phyloP scores from a whole-genome alignment of 37 sponge, comb jelly and placozoan genomes.

The Lycopodina hypogea region DNA sequence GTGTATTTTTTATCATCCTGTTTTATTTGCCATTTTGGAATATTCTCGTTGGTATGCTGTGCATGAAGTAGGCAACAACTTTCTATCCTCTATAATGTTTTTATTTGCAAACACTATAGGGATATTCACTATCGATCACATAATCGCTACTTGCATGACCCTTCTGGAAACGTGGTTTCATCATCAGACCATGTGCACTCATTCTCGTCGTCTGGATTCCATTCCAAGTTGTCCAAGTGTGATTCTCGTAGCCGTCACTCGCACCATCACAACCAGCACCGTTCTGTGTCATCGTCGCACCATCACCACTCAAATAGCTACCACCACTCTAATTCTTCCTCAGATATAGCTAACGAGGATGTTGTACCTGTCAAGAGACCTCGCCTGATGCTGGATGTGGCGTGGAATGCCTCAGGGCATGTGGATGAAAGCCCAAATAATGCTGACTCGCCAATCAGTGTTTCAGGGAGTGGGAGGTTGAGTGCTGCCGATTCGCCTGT shows the following conservation, averaged over 20 bases:
- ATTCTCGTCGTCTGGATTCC: slow-evolving; percentile 1
- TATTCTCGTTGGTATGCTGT: too few relatives aligned
- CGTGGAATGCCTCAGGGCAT: background rate
- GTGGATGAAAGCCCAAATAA: slow-evolving; percentile 33
- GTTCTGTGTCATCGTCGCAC: slow-evolving; percentile 3
- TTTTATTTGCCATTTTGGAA: too few relatives aligned
- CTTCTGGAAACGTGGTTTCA: background rate
- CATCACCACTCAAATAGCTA: slow-evolving; percentile 14
- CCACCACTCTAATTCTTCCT: background rate
- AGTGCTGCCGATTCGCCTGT: background rate
- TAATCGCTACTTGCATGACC: slow-evolving; percentile 12
- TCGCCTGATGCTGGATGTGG: slow-evolving; percentile 32
- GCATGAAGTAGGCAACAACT: too few relatives aligned
- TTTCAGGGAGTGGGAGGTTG: background rate
- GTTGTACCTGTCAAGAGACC: slow-evolving; percentile 30
- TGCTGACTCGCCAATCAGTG: slow-evolving; percentile 15
- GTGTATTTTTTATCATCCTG: too few relatives aligned
- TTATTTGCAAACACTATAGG: too few relatives aligned
- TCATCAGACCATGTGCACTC: slow-evolving; percentile 7
- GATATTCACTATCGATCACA: slow-evolving; percentile 8
- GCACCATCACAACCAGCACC: slow-evolving; percentile 19
- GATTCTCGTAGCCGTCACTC: slow-evolving; percentile 17
- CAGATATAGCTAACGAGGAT: slow-evolving; percentile 7
- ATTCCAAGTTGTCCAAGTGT: slow-evolving; percentile 17
- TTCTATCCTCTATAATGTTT: too few relatives aligned